Conservation (phyloP, 2,888 invertebrate species). For the Peribatodes rhomboidaria region DNA sequence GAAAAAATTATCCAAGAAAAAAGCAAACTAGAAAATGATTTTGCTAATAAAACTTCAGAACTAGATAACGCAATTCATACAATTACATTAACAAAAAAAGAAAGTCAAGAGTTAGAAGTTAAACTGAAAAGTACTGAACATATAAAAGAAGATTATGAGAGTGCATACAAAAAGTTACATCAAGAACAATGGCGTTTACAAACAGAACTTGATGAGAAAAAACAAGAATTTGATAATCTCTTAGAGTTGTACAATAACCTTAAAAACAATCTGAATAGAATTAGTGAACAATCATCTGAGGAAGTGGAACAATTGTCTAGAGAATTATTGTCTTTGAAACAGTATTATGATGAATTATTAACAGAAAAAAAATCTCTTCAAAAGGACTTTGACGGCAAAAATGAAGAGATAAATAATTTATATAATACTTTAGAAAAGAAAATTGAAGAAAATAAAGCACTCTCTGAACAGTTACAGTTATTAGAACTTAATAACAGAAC, state of each 20-base stretch:
- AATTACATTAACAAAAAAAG: conserved; percentile 58
- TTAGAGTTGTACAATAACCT: conserved; percentile 33
- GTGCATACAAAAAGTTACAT: conserved; percentile 51
- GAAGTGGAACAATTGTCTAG: conserved; percentile 51
- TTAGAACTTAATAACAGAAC: conserved; percentile 54
- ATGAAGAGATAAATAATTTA: conserved; percentile 59
- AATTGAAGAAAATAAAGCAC: conserved; percentile 63
- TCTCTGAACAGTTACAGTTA: conserved; percentile 55
- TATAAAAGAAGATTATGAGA: conserved; percentile 56
- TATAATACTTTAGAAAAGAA: conserved; percentile 59
- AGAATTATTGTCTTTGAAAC: conserved; percentile 54
- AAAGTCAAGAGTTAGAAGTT: conserved; percentile 58
- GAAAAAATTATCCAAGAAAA: conserved; percentile 60
- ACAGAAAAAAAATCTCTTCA: conserved; percentile 58
- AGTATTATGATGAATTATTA: conserved; percentile 50
- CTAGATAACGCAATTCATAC: conserved; percentile 57
- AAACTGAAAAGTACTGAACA: conserved; percentile 56
- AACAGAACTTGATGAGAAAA: conserved; percentile 56
- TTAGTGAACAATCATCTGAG: conserved; percentile 43
- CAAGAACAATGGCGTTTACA: conserved; percentile 58
- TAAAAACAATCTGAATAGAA: conserved; percentile 20
- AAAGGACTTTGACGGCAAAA: conserved; percentile 58
- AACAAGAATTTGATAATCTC: conserved; percentile 49
- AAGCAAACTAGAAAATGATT: conserved; percentile 58
- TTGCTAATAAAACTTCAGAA: conserved; percentile 54